Conservation (phyloP, 2,888 invertebrate genomes). For the Drosophila prostipennis region DNA sequence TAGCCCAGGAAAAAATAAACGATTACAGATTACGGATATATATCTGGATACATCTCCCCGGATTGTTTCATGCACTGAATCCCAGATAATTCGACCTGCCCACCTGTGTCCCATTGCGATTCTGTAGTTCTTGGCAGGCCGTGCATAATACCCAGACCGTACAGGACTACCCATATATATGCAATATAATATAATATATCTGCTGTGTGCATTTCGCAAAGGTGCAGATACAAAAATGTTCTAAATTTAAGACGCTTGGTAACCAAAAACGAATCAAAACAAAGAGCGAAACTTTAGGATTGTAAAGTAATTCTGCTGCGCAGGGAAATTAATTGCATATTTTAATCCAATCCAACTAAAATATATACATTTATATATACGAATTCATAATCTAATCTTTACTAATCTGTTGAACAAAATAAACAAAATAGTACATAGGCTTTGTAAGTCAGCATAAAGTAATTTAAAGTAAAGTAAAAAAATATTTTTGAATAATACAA, state of each 20-base stretch:
- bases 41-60: neutral
- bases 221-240: slow-evolving; percentile 30
- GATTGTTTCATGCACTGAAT: neutral
- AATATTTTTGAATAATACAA: no score
- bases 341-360: neutral
- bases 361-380: no score
- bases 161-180: slow-evolving; percentile 17
- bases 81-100: slow-evolving; percentile 7
- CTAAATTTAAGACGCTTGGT: slow-evolving; percentile 41
- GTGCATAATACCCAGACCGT: slow-evolving; percentile 10
- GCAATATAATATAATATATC: neutral
- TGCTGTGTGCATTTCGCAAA: slow-evolving; percentile 11
- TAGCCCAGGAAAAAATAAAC: neutral
- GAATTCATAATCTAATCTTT: no score
- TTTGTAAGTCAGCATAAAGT: no score
- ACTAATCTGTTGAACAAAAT: no score
- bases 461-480: no score
- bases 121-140: slow-evolving; percentile 16
- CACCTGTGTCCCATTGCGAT: slow-evolving; percentile 32
- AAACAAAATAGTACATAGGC: no score
- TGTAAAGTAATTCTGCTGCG: slow-evolving; percentile 8
- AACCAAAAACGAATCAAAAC: slow-evolving; percentile 36
- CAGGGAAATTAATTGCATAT: neutral
- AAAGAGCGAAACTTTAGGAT: slow-evolving; percentile 6
- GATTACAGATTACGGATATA: neutral